Evolutionary conservation across 2,888 invertebrate genomes (phyloP).

Genomic region (Diloba caeruleocephala): DNA sequence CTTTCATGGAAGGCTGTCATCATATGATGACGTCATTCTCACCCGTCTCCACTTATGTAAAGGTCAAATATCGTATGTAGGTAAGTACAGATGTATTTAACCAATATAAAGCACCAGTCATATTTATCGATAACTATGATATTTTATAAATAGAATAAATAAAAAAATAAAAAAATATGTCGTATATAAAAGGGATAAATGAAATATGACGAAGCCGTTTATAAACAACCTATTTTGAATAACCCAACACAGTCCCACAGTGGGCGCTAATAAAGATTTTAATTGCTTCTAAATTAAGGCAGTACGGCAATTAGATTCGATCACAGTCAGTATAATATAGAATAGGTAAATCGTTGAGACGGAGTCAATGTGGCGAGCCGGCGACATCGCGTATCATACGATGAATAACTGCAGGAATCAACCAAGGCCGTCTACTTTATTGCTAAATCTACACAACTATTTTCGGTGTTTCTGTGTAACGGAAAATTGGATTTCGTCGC

Average conservation of each 20-base stretch:
- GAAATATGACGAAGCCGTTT: neutral
- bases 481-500: constrained; percentile 17
- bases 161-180: neutral
- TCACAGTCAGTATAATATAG: constrained; percentile 35
- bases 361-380: constrained; percentile 55
- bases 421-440: constrained; percentile 71
- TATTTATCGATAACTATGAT: neutral
- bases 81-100: constrained; percentile 40
- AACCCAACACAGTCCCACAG: constrained; percentile 16
- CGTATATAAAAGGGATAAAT: neutral
- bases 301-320: constrained; percentile 32
- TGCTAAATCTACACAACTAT: constrained; percentile 63
- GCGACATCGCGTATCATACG: constrained; percentile 74
- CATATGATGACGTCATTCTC: constrained; percentile 43
- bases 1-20: constrained; percentile 56
- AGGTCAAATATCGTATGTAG: constrained; percentile 52
- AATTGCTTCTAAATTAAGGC: constrained; percentile 24
- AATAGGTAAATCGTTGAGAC: constrained; percentile 43
- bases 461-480: constrained; percentile 49
- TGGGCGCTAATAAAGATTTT: constrained; percentile 45
- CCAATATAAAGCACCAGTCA: constrained; percentile 32
- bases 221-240: neutral
- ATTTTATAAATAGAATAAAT: neutral
- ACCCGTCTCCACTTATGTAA: constrained; percentile 36
- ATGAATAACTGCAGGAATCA: constrained; percentile 67